phyloP scores from a whole-genome alignment of 2,797 vertebrate species.

The Cottoperca gobio region DNA sequence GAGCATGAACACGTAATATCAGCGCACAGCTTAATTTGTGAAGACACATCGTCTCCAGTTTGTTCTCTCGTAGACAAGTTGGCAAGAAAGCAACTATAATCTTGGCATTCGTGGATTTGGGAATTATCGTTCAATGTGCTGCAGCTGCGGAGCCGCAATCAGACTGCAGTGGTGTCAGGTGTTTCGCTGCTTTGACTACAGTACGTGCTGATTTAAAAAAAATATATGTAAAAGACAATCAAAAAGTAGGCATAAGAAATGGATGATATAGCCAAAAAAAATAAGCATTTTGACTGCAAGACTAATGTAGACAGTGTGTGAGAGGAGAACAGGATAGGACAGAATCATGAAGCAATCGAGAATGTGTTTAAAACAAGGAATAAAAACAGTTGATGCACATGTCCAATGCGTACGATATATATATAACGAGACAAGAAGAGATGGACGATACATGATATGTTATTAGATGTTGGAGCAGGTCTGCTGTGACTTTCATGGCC shows the following conservation, averaged over 20 bases:
- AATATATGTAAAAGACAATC: background rate
- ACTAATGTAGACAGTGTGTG: too few relatives aligned
- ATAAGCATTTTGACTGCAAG: background rate
- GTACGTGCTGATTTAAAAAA: background rate
- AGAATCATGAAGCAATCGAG: slow-evolving; percentile 9
- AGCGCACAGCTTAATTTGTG: background rate
- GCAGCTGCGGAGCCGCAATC: slow-evolving; percentile 29
- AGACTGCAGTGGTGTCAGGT: slow-evolving; percentile 12
- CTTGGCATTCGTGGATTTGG: slow-evolving; percentile 2
- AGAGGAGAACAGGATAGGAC: background rate
- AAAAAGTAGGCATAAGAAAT: background rate
- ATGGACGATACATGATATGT: slow-evolving; percentile 19
- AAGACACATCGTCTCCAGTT: background rate
- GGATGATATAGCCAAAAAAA: background rate
- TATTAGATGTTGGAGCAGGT: slow-evolving; percentile 1
- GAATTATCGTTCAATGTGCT: slow-evolving; percentile 23
- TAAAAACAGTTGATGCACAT: slow-evolving; percentile 5
- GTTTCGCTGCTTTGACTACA: background rate
- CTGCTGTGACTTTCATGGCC: slow-evolving; percentile 29
- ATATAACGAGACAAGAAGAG: too few relatives aligned
- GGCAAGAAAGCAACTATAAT: background rate
- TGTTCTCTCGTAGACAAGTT: background rate
- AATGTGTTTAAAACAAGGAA: slow-evolving; percentile 7
- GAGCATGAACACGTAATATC: background rate
- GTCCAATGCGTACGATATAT: background rate